Base-by-base conservation (phyloP, 2,797 vertebrate species). In the Delichon dasypus region DNA sequence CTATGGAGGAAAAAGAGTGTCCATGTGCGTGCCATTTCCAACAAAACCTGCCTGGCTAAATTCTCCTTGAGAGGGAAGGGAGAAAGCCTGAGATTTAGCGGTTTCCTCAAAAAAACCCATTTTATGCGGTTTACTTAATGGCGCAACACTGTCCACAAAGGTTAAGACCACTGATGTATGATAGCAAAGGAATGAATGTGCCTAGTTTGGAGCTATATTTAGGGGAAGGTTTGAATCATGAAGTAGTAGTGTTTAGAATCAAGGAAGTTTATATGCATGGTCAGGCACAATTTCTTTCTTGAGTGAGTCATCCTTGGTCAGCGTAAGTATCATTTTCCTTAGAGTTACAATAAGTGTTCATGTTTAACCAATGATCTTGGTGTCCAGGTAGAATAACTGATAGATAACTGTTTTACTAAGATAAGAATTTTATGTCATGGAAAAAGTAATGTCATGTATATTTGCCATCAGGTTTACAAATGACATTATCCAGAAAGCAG, bases 211-310 rank as follows among this genome's bases (percentile, higher is more conserved):
- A 30, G 55, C 51, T 96, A 25, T 93, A 32, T 92, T 93, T 92
- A 78, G 75, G 26, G 23, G 26, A 55, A 81, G 40, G 19, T 72
- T 94, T 94, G 67, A 23, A 3, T 95, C 76, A 85, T 23, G 23
- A 62, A 57, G 55, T 36, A 78, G 45, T 57, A 78, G 10, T 57
- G n/a, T 62, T 92, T 79, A 60, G 73, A 91, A 81, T 91, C 26
- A 83, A 76, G 76, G 23, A 87, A 78, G 47, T 91, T 95, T 84
- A 23, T 93, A 93, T 91, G 93, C 93, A 47, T 81, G 66, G 38
- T 76, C 87, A 96, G 76, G 76, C 85, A 90, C 73, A 70, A 61
- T 84, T 88, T 81, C 65, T 93, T 92, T 92, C 70, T 84, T 2
- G 6, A 78, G 15, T 90, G 93, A 94, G 70, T 96, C 91, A 96